Evolutionary conservation across 2,797 vertebrate species (phyloP).

Genomic region (Lagorchestes hirsutus): DNA sequence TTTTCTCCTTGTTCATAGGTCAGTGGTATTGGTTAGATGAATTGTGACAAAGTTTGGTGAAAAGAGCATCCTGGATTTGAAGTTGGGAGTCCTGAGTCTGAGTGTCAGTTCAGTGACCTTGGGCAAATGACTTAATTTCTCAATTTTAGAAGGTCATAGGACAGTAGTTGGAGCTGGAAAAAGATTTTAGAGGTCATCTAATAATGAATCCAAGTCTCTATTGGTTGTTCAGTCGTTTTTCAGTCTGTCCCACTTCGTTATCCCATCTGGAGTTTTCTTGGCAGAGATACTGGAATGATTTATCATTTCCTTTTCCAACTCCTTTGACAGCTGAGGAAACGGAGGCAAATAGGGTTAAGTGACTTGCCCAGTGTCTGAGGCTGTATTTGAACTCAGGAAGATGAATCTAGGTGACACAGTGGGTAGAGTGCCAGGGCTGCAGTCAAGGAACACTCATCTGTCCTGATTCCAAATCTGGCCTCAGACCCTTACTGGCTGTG

Average conservation of each 20-base stretch:
- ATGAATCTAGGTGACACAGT: neutral
- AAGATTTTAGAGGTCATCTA: neutral
- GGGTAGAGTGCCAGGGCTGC: neutral
- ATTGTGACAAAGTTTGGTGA: neutral
- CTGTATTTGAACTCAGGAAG: neutral
- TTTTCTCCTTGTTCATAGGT: conserved; percentile 9
- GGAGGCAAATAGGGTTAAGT: neutral
- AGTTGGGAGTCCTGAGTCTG: neutral
- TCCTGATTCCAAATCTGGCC: neutral
- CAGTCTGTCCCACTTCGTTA: neutral
- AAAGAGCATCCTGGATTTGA: neutral
- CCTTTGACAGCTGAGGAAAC: neutral
- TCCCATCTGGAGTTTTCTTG: neutral
- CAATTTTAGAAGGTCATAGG: neutral
- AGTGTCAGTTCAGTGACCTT: neutral
- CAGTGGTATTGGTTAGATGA: neutral
- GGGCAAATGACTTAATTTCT: neutral
- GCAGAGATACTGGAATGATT: neutral
- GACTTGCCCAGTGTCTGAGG: neutral
- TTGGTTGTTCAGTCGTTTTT: neutral
- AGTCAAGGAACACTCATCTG: neutral
- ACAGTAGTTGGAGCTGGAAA: neutral
- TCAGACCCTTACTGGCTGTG: neutral
- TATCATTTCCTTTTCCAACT: neutral
- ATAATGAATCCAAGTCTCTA: neutral